Evolutionary conservation across 2,888 invertebrate species (phyloP).

Genomic region (Sinotaia quadrata): DNA sequence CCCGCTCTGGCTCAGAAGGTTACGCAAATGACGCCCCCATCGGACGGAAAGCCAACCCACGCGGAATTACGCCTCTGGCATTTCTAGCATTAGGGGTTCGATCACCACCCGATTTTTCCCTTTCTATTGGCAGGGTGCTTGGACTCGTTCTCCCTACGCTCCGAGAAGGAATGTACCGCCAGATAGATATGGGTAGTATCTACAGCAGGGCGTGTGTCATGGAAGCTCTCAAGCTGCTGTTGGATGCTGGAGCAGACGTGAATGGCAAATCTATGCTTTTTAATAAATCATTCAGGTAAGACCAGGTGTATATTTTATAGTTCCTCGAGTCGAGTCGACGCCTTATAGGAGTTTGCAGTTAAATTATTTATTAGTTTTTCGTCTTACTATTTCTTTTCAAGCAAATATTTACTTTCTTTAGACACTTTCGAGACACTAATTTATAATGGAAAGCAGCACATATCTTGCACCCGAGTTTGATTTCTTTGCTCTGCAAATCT

Average conservation of each 20-base stretch:
- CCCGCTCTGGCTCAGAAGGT: too few relatives aligned
- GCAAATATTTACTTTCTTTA: too few relatives aligned
- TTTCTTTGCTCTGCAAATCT: too few relatives aligned
- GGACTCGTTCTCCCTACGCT: constrained; percentile 22
- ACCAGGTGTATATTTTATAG: too few relatives aligned
- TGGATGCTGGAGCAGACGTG: constrained; percentile 22
- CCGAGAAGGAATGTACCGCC: constrained; percentile 8
- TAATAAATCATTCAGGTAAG: constrained; percentile 15
- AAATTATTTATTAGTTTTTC: background rate
- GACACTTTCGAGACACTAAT: too few relatives aligned
- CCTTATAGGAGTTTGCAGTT: background rate
- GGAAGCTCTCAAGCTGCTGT: constrained; percentile 13
- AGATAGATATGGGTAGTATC: constrained; percentile 9
- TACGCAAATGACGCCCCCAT: background rate
- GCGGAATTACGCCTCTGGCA: constrained; percentile 8
- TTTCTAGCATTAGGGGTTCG: constrained; percentile 22
- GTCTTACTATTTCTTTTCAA: too few relatives aligned
- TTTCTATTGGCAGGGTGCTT: constrained; percentile 23
- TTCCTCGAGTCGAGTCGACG: too few relatives aligned
- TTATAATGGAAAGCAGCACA: too few relatives aligned
- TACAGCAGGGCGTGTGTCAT: background rate
- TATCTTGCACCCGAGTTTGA: too few relatives aligned
- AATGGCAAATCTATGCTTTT: constrained; percentile 11
- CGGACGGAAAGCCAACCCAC: background rate
- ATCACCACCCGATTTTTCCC: constrained; percentile 22